These are phyloP conservation scores for Centrocercus urophasianus DNA, from an alignment of 2,113 vertebrate species.

Conservation along the genomic window DNA sequence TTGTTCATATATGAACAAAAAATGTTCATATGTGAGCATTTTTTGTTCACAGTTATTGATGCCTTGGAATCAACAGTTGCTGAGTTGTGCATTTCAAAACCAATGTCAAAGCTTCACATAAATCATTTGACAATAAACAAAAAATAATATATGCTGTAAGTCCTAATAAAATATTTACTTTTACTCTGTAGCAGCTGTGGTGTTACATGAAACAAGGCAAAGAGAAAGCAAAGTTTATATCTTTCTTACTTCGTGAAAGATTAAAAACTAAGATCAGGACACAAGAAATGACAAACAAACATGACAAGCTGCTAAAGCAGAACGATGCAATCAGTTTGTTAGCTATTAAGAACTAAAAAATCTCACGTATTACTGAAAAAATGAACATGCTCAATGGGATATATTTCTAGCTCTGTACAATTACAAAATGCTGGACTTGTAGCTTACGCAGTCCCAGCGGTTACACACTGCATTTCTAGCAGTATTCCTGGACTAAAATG, in stretches of 20 bases:
- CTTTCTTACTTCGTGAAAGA: neutral
- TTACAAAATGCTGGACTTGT: neutral
- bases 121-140: neutral
- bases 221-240: neutral
- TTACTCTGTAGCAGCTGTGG: neutral
- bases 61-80: neutral
- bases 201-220: neutral
- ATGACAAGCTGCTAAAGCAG: neutral
- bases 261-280: neutral
- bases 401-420: neutral
- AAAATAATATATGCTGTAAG: neutral
- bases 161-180: neutral
- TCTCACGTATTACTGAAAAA: neutral
- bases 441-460: neutral
- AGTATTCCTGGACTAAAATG: conserved; percentile 1
- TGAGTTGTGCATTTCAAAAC: neutral
- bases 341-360: neutral
- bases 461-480: neutral
- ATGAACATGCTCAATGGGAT: neutral
- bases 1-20: no score
- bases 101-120: neutral
- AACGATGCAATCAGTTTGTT: neutral
- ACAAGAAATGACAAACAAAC: neutral
- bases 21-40: neutral
- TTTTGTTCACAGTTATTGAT: neutral